phyloP scores from a whole-genome alignment of 2,113 vertebrate genomes.

The Psephotus haematonotus region DNA sequence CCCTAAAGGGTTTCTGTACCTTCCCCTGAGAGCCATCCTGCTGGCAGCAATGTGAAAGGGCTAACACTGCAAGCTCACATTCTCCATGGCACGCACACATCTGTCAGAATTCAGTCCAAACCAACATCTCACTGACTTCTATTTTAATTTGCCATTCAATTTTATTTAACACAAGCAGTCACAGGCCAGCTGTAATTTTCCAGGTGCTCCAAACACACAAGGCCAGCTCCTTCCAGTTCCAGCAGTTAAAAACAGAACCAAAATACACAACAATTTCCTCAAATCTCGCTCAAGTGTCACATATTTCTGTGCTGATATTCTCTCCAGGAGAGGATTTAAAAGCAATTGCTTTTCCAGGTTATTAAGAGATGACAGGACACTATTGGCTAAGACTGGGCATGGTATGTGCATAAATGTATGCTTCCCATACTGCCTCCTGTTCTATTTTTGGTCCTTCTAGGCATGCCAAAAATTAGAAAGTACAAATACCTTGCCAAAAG shows the following conservation, averaged over 20 bases:
- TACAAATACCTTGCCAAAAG: slow-evolving; percentile 16
- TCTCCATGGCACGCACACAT: not conserved
- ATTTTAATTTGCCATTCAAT: not conserved
- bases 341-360: slow-evolving; percentile 13
- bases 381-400: not conserved
- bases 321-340: slow-evolving; percentile 38
- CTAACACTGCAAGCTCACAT: not conserved
- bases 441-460: slow-evolving; percentile 6
- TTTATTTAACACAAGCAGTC: not conserved
- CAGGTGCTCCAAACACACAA: not conserved
- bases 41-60: not conserved
- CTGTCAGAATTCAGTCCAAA: not conserved
- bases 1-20: not conserved
- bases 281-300: not conserved
- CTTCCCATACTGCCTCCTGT: not conserved
- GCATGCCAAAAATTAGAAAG: not conserved
- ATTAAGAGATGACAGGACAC: not conserved
- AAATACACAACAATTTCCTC: not conserved
- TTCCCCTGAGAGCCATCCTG: not conserved
- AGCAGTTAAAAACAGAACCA: slow-evolving; percentile 12
- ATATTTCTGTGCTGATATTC: not conserved
- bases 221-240: not conserved
- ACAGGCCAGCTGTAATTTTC: not conserved
- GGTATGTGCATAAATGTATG: not conserved
- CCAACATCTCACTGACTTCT: not conserved